phyloP scores from a whole-genome alignment of 2,113 vertebrate species.

The Calonectris borealis region DNA sequence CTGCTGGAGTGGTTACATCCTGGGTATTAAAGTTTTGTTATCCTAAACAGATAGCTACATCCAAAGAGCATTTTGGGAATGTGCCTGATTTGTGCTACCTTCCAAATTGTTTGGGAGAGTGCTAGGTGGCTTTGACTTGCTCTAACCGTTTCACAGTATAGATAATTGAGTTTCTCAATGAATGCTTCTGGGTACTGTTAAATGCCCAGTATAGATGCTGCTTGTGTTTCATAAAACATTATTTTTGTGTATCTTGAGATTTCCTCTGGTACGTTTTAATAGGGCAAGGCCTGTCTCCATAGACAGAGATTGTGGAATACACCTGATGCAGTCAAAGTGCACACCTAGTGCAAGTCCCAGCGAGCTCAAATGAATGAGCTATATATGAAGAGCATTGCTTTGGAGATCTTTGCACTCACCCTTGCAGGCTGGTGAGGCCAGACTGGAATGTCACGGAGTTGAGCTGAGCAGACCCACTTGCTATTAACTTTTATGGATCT shows the following conservation, averaged over 20 bases:
- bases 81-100: background rate
- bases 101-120: background rate
- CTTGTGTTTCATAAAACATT: background rate
- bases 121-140: background rate
- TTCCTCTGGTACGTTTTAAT: background rate
- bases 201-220: background rate
- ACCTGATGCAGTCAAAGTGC: background rate
- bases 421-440: background rate
- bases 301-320: background rate
- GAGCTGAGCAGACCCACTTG: background rate
- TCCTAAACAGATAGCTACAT: background rate
- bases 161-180: background rate
- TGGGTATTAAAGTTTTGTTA: background rate
- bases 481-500: background rate
- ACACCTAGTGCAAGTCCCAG: background rate
- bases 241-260: background rate
- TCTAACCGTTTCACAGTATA: background rate
- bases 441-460: background rate
- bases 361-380: background rate
- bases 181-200: background rate
- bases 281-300: background rate
- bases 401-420: background rate
- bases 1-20: background rate
- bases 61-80: background rate
- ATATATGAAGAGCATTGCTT: background rate